phyloP scores from a whole-genome alignment of 2,113 vertebrate genomes.

The Acrocephalus arundinaceus region DNA sequence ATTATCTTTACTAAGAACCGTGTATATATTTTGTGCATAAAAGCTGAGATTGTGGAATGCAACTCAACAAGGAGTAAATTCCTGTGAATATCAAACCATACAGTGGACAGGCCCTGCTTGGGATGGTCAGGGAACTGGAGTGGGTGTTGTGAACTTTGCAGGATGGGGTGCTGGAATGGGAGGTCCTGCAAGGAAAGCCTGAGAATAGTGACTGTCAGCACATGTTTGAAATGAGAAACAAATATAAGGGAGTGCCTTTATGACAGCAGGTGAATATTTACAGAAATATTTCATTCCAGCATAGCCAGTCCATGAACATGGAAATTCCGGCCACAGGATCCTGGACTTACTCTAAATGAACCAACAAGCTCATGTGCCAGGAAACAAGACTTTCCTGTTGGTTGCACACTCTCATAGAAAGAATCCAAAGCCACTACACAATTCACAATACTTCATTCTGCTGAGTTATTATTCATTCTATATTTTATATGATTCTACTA shows the following conservation, averaged over 20 bases:
- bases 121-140: neutral
- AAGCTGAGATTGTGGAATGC: neutral
- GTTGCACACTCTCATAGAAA: neutral
- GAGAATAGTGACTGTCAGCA: neutral
- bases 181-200: neutral
- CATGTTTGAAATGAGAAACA: neutral
- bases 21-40: neutral
- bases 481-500: neutral
- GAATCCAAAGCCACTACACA: neutral
- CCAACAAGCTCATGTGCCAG: neutral
- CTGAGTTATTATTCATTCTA: neutral
- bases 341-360: neutral
- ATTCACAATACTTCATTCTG: neutral
- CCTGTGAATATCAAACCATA: fast-evolving
- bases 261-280: neutral
- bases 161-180: neutral
- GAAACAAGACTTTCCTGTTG: neutral
- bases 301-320: neutral
- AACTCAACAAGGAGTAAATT: neutral
- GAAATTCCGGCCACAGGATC: neutral
- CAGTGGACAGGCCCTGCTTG: neutral
- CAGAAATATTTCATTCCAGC: neutral
- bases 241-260: neutral
- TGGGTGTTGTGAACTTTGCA: neutral
- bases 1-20: neutral